phyloP scores from a whole-genome alignment of 2,888 invertebrate genomes.

The Furcula furcula region DNA sequence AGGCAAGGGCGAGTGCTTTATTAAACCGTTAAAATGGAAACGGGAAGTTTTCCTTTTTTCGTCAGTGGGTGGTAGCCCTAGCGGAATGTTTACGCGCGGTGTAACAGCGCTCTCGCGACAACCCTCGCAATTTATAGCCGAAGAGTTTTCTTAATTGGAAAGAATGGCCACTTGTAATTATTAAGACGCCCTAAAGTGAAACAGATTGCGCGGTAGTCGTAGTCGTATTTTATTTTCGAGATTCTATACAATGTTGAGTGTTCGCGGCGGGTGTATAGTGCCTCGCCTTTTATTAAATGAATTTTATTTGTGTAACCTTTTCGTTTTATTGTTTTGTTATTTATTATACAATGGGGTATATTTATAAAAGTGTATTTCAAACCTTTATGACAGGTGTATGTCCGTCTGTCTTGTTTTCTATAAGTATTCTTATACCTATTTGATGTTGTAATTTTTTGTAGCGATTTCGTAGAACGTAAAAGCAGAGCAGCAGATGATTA shows the following conservation, averaged over 20 bases:
- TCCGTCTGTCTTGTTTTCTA: too few species aligned
- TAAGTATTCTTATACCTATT: too few species aligned
- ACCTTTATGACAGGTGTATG: too few species aligned
- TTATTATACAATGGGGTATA: constrained; percentile 11
- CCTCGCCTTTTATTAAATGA: constrained; percentile 38
- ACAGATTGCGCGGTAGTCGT: constrained; percentile 76
- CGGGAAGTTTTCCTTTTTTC: constrained; percentile 33
- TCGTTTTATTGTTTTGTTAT: constrained; percentile 17
- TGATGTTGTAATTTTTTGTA: too few species aligned
- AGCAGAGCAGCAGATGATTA: too few species aligned
- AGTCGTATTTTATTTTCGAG: constrained; percentile 56
- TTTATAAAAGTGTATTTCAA: too few species aligned
- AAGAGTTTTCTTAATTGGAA: constrained; percentile 81
- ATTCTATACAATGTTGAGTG: constrained; percentile 46
- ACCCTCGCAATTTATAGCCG: constrained; percentile 78
- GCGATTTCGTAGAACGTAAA: too few species aligned
- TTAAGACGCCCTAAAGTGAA: constrained; percentile 81
- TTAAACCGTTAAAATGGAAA: constrained; percentile 63
- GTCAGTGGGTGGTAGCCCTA: constrained; percentile 53
- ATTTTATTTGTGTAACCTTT: constrained; percentile 25
- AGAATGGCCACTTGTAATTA: constrained; percentile 82
- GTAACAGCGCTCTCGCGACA: constrained; percentile 65
- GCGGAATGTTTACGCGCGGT: constrained; percentile 68
- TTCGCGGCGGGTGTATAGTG: constrained; percentile 29
- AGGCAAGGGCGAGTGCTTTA: constrained; percentile 59